These are phyloP conservation scores for Lethenteron reissneri DNA, from an alignment of 2,113 vertebrate species.

Conservation along the genomic window DNA sequence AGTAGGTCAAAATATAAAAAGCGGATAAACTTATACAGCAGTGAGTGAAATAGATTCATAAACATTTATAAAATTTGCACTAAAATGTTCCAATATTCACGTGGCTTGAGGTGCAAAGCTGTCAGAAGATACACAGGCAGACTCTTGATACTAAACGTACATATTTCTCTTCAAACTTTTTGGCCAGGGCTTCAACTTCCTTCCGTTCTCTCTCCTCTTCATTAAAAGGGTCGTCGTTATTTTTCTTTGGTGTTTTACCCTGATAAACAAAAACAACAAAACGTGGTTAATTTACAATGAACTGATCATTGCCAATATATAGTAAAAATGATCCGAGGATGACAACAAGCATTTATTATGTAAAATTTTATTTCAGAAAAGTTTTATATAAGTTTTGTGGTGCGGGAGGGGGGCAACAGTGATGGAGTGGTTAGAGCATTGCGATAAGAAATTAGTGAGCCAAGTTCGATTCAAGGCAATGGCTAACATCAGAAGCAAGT, in stretches of 20 bases:
- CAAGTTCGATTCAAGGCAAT: too few relatives aligned
- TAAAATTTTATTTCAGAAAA: background rate
- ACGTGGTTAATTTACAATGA: background rate
- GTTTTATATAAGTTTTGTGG: background rate
- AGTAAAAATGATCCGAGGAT: background rate
- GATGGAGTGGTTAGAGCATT: background rate
- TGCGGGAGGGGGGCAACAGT: background rate
- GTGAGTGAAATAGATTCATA: too few relatives aligned
- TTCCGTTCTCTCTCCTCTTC: slow-evolving; percentile 33
- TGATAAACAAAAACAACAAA: background rate
- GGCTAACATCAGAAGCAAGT: too few relatives aligned
- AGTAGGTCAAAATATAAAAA: too few relatives aligned
- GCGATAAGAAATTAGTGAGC: background rate
- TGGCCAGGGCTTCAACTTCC: slow-evolving; percentile 37
- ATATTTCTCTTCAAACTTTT: slow-evolving; percentile 61
- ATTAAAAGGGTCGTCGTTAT: slow-evolving; percentile 24
- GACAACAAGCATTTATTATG: background rate
- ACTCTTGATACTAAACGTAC: slow-evolving; percentile 24
- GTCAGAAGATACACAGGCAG: too few relatives aligned
- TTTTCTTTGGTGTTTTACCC: slow-evolving; percentile 14
- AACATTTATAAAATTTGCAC: too few relatives aligned
- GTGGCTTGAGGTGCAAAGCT: too few relatives aligned
- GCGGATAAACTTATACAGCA: too few relatives aligned
- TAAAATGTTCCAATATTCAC: too few relatives aligned
- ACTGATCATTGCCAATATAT: background rate